These are phyloP conservation scores for Hesperophylax magnus DNA, from an alignment of 1,140 invertebrate genomes.

Conservation along the genomic window DNA sequence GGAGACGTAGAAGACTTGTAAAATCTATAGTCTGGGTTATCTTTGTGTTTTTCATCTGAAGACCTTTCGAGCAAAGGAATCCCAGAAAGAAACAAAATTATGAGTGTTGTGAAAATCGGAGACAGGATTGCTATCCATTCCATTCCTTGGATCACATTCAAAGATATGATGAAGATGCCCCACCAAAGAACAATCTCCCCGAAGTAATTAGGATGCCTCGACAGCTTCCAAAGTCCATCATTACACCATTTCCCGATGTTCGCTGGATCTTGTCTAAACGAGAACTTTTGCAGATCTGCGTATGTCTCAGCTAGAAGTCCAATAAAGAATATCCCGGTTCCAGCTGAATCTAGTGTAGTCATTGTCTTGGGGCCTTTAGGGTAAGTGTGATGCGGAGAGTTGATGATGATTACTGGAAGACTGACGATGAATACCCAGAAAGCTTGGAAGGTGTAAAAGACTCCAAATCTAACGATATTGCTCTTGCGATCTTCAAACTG, in stretches of 20 bases:
- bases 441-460: conserved; percentile 95
- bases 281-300: conserved; percentile 93
- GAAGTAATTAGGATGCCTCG: conserved; percentile 95
- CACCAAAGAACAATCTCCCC: conserved; percentile 96
- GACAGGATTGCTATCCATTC: conserved; percentile 90
- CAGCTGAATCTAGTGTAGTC: conserved; percentile 87
- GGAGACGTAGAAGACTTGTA: conserved; percentile 91
- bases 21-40: conserved; percentile 85
- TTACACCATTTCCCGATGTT: conserved; percentile 94
- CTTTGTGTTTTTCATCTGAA: conserved; percentile 88
- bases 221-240: conserved; percentile 90
- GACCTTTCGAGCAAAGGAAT: conserved; percentile 88
- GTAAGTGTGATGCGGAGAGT: conserved; percentile 86
- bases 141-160: conserved; percentile 85
- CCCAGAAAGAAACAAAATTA: conserved; percentile 90
- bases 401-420: conserved; percentile 91
- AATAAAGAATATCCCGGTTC: conserved; percentile 85
- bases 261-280: conserved; percentile 86
- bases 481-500: conserved; percentile 91
- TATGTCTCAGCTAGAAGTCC: conserved; percentile 90
- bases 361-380: conserved; percentile 84
- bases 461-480: conserved; percentile 87
- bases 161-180: conserved; percentile 91
- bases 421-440: conserved; percentile 95
- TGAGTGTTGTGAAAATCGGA: conserved; percentile 89